A percentile compares a stretch with the other conserved stretches of the same genome.
phyloP scores from a whole-genome alignment of 2,797 vertebrate species.

The Nasua narica region DNA sequence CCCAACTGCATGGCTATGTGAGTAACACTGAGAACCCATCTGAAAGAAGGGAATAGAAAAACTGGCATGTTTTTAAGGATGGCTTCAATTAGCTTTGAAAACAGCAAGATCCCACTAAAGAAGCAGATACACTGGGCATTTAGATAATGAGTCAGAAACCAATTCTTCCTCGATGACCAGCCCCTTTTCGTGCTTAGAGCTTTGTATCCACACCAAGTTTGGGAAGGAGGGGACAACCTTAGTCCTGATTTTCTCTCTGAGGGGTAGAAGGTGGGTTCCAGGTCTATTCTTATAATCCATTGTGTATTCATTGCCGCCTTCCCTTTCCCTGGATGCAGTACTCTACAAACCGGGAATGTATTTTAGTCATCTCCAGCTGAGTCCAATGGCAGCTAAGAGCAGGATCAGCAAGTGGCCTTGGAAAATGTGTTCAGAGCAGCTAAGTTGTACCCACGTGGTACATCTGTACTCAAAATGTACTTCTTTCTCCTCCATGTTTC shows the following conservation, averaged over 20 bases:
- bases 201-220: background rate
- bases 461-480: background rate
- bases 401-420: background rate
- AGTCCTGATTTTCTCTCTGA: background rate
- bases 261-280: background rate
- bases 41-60: background rate
- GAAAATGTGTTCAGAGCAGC: background rate
- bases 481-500: background rate
- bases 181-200: accelerated
- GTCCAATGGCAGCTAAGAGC: background rate
- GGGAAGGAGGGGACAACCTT: background rate
- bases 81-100: slow-evolving; percentile 33
- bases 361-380: background rate
- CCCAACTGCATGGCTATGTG: background rate
- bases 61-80: background rate
- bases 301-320: background rate
- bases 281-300: background rate
- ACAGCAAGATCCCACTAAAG: background rate
- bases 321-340: background rate
- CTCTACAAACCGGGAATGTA: background rate
- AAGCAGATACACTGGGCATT: background rate
- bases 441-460: background rate
- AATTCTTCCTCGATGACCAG: background rate
- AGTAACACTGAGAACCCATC: background rate
- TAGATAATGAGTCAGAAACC: background rate